Conservation (phyloP, 2,888 invertebrate genomes). For the Brachypalpus laphriformis region DNA sequence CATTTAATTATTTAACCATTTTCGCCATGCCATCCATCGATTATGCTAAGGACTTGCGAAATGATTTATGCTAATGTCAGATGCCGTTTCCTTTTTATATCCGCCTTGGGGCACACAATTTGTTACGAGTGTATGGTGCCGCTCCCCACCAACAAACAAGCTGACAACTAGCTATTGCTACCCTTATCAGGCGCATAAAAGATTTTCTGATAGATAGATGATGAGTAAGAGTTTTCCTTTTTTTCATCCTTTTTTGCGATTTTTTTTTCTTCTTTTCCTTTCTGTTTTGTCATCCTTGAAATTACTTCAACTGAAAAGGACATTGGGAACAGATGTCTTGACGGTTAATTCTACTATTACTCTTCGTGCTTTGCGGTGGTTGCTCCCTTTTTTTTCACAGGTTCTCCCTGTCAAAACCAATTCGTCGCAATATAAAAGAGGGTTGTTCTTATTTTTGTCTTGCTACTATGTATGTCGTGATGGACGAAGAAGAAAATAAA, state of each 20-base stretch:
- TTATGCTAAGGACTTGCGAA: slow-evolving; percentile 57
- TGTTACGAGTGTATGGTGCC: background rate
- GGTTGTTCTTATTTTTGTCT: slow-evolving; percentile 16
- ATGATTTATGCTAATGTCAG: slow-evolving; percentile 66
- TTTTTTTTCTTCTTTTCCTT: background rate
- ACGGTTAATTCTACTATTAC: slow-evolving; percentile 47
- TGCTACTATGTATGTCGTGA: background rate
- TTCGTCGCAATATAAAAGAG: background rate
- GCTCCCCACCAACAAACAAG: background rate
- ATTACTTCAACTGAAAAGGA: slow-evolving; percentile 55
- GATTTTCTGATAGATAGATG: slow-evolving; percentile 42
- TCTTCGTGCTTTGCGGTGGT: background rate
- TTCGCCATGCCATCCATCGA: slow-evolving; percentile 55
- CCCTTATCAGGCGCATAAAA: slow-evolving; percentile 44
- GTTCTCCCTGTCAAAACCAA: slow-evolving; percentile 1
- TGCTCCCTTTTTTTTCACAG: background rate
- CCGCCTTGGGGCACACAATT: background rate
- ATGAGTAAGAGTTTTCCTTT: slow-evolving; percentile 26
- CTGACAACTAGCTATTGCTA: slow-evolving; percentile 41
- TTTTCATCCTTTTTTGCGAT: background rate
- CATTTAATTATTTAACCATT: slow-evolving; percentile 64
- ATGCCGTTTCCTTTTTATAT: slow-evolving; percentile 21
- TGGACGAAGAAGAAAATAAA: slow-evolving; percentile 29
- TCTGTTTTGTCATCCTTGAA: slow-evolving; percentile 43
- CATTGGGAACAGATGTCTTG: slow-evolving; percentile 69